A percentile compares a stretch with the other conserved stretches of the same genome.
Evolutionary conservation across 2,797 vertebrate genomes (phyloP).

Genomic region (Calcarius lapponicus): DNA sequence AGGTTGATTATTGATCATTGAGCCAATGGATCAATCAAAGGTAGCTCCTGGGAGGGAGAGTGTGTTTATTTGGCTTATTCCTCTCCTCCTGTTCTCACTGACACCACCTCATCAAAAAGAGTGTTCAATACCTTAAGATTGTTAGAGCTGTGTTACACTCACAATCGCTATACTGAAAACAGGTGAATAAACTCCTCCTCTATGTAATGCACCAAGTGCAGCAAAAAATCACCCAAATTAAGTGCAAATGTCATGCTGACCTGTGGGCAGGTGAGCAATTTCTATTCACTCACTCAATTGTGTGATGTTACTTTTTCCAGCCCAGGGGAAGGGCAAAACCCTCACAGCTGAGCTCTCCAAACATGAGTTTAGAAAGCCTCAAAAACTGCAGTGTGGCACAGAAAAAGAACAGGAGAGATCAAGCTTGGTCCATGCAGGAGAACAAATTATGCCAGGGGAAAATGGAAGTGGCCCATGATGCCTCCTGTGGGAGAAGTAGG

Average conservation of each 20-base stretch:
- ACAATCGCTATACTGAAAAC: not conserved
- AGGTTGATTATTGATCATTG: not conserved
- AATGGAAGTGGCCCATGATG: not conserved
- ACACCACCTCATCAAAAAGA: not conserved
- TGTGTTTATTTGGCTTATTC: not conserved
- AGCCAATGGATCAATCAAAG: not conserved
- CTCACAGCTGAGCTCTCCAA: not conserved
- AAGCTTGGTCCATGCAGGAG: not conserved
- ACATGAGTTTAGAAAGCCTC: not conserved
- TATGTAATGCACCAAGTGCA: not conserved
- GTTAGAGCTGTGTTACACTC: not conserved
- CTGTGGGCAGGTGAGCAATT: not conserved
- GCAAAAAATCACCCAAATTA: not conserved
- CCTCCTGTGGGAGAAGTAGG: not conserved
- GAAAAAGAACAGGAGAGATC: not conserved
- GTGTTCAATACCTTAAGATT: not conserved
- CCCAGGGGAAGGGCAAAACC: not conserved
- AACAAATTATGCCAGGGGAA: not conserved
- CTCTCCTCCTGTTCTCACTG: not conserved
- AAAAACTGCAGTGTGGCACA: not conserved
- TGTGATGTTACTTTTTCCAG: not conserved
- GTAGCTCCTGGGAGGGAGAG: not conserved
- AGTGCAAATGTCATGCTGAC: not conserved
- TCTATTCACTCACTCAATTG: rapidly evolving
- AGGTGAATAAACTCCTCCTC: not conserved